phyloP scores from a whole-genome alignment of 2,113 vertebrate genomes.

The Equus przewalskii region DNA sequence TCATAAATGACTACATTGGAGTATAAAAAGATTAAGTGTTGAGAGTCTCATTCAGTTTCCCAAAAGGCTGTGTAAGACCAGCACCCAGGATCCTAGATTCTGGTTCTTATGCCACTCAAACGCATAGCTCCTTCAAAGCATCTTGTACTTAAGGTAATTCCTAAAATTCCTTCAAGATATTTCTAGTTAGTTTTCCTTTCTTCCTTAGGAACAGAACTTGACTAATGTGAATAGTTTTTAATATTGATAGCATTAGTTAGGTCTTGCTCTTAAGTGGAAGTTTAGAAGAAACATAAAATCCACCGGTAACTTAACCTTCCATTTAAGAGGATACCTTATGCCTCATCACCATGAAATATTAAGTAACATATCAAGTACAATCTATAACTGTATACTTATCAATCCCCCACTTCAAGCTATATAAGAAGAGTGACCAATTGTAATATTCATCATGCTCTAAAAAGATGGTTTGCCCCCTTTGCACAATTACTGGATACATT shows the following conservation, averaged over 20 bases:
- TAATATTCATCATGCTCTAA: constrained; percentile 35
- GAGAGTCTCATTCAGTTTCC: constrained; percentile 37
- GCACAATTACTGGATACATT: constrained; percentile 29
- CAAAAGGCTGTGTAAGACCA: background rate
- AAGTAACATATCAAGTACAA: constrained; percentile 77
- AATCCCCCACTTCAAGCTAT: constrained; percentile 58
- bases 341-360: constrained; percentile 79
- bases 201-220: constrained; percentile 28
- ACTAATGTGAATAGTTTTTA: constrained; percentile 62
- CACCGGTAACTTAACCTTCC: constrained; percentile 76
- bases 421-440: constrained; percentile 7
- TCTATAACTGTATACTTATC: constrained; percentile 63
- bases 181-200: constrained; percentile 63
- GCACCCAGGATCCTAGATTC: background rate
- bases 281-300: constrained; percentile 78
- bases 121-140: background rate
- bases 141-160: constrained; percentile 37
- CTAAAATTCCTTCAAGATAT: constrained; percentile 62
- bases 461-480: constrained; percentile 56
- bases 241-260: constrained; percentile 56
- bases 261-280: constrained; percentile 62
- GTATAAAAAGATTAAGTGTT: background rate
- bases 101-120: constrained; percentile 29
- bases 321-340: constrained; percentile 74
- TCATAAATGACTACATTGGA: constrained; percentile 33